Evolutionary conservation across 1,140 invertebrate species (phyloP), one percentile per base, ranked within the genome.

Genomic region (Hestina assimilis): DNA sequence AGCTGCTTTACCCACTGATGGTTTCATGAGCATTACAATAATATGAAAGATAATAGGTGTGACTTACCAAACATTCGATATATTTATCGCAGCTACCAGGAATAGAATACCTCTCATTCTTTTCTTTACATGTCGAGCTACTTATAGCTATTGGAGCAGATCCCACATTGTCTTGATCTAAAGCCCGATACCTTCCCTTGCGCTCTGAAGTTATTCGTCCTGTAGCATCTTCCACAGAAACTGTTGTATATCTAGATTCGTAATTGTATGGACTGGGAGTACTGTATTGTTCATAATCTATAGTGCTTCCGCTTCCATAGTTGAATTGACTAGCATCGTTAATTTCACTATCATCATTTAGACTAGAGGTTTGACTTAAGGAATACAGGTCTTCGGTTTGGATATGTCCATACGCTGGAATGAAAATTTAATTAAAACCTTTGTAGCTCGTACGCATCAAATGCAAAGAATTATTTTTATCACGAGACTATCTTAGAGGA

Each of bases 81-180:
- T 92, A 92, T 69, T 91, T 92, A 65, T 96, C 95, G 74, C 95
- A 96, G 69, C 95, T 94, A 7, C 90, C 90, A 0, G 91, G 69
- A 2, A 94, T 90, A 0, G 94, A 86, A 66, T 92, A 94, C 23
- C 93, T 90, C 43, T 93, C 94, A 57, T 95, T 94, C 46, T 89
- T 90, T 57, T 92, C 91, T 6, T 91, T 91, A 65, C 94, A 95
- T 0, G 75, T 59, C 11, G 70, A 70, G 4, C 58, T 56, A 68
- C 17, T 60, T 56, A 47, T 43, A 11, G 29, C 14, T 48, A 58
- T 56, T 8, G 69, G 61, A 0, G 60, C 66, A 23, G 69, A 64
- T 33, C 60, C 61, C n/a, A 60, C 54, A 11, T 73, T 72, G 9
- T 72, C 66, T 15, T 77, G 79, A 17, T 72, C 62, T 7, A 47